Evolutionary conservation across 2,888 invertebrate genomes (phyloP), one percentile per base, ranked within the genome.

Genomic region (Abrostola triplasia): DNA sequence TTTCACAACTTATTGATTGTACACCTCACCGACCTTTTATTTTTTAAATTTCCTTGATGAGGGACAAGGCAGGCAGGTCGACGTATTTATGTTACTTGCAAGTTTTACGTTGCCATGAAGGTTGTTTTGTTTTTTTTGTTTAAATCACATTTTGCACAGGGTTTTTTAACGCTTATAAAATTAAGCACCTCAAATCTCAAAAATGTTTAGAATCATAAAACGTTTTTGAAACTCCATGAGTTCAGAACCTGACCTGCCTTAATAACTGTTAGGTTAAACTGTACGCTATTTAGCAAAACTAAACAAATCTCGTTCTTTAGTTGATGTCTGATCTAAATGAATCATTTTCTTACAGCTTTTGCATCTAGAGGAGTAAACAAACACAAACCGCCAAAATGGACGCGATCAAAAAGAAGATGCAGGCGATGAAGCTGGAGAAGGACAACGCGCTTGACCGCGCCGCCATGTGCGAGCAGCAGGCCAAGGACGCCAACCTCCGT

Each of bases 331-430:
- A 36, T 9, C 36, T 70, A 37, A 72, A 11, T 4, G 12, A 6
- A 6, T 10, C 12, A n/a, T 59, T 57, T 71, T 67, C 48, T 59
- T 83, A 35, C 86, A 92, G 92, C 82, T 88, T 86, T 91, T 90
- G 71, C 87, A 90, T 81, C 88, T 86, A 91, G 87, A 86, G 88
- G 85, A 88, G 88, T 87, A 85, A 84, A 87, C 81, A 80, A 77
- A 88, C 84, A 87, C 93, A 95, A 95, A 92, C 95, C 95, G 93
- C 95, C 96, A 96, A 93, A 95, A 99, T 99, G 99, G 99, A 99
- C 97, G 99, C 99, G 96, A 99, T 99, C 97, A 99, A 99, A 97
- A 99, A 99, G 99, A 99, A 99, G 97, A 99, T 99, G 99, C 99
- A 99, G 97, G 99, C 99, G 96, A 99, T 99, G 99, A 99, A 99